Evolutionary conservation across 1,140 invertebrate species (phyloP), one percentile per base, ranked within the genome.

Genomic region (Magallana ariakensis): DNA sequence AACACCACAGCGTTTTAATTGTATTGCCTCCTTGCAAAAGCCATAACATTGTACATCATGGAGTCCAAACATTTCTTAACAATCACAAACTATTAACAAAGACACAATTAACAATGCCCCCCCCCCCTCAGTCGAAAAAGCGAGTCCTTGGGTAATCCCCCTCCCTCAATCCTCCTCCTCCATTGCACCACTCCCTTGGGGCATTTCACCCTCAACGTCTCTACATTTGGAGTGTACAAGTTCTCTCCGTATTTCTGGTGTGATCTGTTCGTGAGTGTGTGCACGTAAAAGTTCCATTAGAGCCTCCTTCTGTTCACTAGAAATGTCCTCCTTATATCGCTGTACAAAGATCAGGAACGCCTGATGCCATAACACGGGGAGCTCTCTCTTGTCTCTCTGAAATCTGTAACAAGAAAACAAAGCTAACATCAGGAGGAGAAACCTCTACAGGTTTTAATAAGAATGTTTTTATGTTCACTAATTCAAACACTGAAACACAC

Each of bases 341-440:
- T 99, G 98, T 1, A 97, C 97, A 96, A 99, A 99, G 2, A 97
- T 98, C 62, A 99, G 95, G 19, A 99, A 95, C 82, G 97, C 96
- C 94, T 99, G 98, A 95, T 99, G 98, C 99, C 99, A 99, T 81
- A 99, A 94, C 15, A 99, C 98, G 16, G 99, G 99, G 86, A 99
- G 95, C 89, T 97, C 96, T 88, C 98, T 96, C 80, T 95, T 95
- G 92, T 99, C 98, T 90, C 95, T 95, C 93, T 97, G 96, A 95
- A 99, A 99, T 92, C 98, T 98, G 92, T 80, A 95, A 93, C 88
- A 84, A 90, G 46, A 46, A 7, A 60, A 33, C 66, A 3, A 46
- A 46, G 1, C 33, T 46, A 46, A 46, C 33, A 46, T 46, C 33
- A 46, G 33, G 33, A 46, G 33, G 33, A 46, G 33, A 46, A 46